Base-by-base conservation (phyloP, 2,113 vertebrate genomes). In the Phaethon lepturus region DNA sequence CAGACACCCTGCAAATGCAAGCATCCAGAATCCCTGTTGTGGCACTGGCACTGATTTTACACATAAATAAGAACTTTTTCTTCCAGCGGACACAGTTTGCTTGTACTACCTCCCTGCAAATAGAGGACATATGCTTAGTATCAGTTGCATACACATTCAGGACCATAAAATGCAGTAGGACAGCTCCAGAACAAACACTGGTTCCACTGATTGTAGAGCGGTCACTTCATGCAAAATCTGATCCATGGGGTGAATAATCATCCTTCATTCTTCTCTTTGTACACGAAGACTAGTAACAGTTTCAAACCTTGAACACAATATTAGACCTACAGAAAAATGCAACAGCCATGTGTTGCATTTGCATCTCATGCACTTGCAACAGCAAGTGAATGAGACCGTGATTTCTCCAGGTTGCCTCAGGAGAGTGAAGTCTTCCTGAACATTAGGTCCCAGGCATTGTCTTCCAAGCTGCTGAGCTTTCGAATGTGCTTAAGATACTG, bases 51-150 rank as follows among this genome's bases (percentile, higher is more conserved):
- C 98, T 99, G 98, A 99, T 99, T 95, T 99, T 99, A 95, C 99
- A 99, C 96, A 99, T 97, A 89, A 99, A 99, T 24, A 98, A 98
- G 96, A 99, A 99, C 89, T 95, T 99, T 76, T 99, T 99, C 94
- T 96, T 99, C 99, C 99, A 99, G 93, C 86, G 98, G 20, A 99
- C 99, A 95, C 99, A 99, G 95, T 99, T 99, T 33, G 99, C 99
- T 72, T 99, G 99, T 56, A 99, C 99, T 2, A 99, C 97, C 76
- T 99, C 99, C 93, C 99, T 99, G 97, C 49, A 90, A 69, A 88
- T 1, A 80, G 23, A 74, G 63, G 76, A 29, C 52, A 76, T 17
- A 12, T 14, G 28, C 33, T 81, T 53, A 53, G 29, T 17, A 68
- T 66, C 72, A 50, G 33, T 2, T 42, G 76, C 5, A 33, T 4